phyloP scores from a whole-genome alignment of 2,113 vertebrate genomes.

The Chaetodon trifascialis region DNA sequence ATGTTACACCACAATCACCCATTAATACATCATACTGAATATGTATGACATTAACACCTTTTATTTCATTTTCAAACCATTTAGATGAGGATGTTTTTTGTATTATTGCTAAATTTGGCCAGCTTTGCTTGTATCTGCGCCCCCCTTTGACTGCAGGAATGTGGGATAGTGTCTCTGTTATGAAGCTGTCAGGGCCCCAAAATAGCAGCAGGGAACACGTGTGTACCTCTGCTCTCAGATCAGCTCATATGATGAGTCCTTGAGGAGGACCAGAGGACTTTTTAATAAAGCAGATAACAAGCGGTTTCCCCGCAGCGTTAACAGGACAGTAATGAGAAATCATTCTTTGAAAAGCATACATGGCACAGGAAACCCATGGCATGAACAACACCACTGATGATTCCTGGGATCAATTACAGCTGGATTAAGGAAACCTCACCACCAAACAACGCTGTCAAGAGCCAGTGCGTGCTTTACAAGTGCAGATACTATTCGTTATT shows the following conservation, averaged over 20 bases:
- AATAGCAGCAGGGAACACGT: constrained; percentile 68
- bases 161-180: constrained; percentile 16
- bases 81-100: no score
- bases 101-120: neutral
- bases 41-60: no score
- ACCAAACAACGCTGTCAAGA: neutral
- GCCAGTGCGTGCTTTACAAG: neutral
- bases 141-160: no score
- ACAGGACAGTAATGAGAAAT: constrained; percentile 11
- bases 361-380: neutral
- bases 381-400: neutral
- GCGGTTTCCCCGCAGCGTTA: constrained; percentile 2
- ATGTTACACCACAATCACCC: no score
- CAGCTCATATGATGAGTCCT: constrained; percentile 60
- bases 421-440: neutral
- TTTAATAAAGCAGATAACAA: constrained; percentile 33
- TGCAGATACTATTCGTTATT: neutral
- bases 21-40: no score
- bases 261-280: constrained; percentile 60
- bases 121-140: neutral
- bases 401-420: constrained; percentile 16
- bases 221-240: constrained; percentile 49
- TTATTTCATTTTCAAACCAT: no score
- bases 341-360: neutral
- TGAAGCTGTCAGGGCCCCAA: constrained; percentile 51